Evolutionary conservation across 2,888 invertebrate species (phyloP), one percentile per base, ranked within the genome.

Genomic region (Drosophila seclusa): DNA sequence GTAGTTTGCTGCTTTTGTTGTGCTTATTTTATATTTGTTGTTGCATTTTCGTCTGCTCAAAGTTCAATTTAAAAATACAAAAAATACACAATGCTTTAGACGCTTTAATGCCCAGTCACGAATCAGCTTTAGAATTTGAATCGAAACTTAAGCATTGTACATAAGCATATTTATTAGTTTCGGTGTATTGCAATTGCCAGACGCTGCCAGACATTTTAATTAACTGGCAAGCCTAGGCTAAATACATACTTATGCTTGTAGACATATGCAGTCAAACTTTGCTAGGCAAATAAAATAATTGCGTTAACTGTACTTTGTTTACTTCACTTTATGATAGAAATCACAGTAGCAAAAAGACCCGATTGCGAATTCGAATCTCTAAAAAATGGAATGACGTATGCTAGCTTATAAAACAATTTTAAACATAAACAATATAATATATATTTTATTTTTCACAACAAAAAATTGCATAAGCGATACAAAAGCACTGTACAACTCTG

Each of bases 101-200:
- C 57, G 13, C n/a, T 57, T 57, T 73, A 87, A 63, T 80, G 89
- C 75, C 82, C 66, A 86, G 73, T 86, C 85, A 86, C 74, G 89
- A 69, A 64, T 48, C 73, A 68, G 70, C 77, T 74, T 73, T 60
- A 64, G 66, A 88, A 79, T 82, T 71, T 68, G 63, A 87, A 84
- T 82, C 45, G 73, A 85, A 50, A 38, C 32, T 45, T 31, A 24
- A 66, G 57, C 64, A 80, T 34, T 52, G 38, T 34, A 40, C 13
- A 68, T 45, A 54, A 50, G 34, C n/a, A 69, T 57, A 60, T 54
- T 52, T 53, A 66, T 53, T 63, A 67, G 58, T 50, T 65, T 52
- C 42, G 7, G 29, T 54, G 40, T 45, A 60, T 65, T 71, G 83
- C 65, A 71, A 73, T 55, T 64, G 77, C 68, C 71, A 76, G 66